A percentile compares a stretch with the other conserved stretches of the same genome.
These are phyloP conservation scores for Nemoura dubitans DNA, from an alignment of 2,888 invertebrate species.

Conservation along the genomic window DNA sequence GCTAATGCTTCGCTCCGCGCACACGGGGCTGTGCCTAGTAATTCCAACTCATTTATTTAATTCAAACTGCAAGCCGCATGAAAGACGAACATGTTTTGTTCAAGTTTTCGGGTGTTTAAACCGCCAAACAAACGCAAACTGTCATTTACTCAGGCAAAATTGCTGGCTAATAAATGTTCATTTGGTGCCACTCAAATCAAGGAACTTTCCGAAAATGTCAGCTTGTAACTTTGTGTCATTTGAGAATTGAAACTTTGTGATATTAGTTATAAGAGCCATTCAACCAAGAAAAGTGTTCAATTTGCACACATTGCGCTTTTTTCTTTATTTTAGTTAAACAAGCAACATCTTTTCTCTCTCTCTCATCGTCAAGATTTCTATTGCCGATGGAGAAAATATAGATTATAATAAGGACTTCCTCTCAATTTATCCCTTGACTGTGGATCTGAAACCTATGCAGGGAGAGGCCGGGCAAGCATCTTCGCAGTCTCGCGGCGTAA, in stretches of 20 bases:
- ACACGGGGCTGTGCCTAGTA: background rate
- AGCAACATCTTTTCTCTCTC: background rate
- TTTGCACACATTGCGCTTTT: background rate
- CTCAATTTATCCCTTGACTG: background rate
- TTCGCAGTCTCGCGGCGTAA: background rate
- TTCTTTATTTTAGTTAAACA: background rate
- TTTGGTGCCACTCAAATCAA: background rate
- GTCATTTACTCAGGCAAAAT: background rate
- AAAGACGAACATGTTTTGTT: background rate
- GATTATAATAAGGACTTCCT: background rate
- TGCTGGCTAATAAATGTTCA: background rate
- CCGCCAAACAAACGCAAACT: slow-evolving; percentile 9
- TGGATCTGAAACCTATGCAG: no score
- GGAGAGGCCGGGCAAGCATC: background rate
- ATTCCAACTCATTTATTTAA: slow-evolving; percentile 34
- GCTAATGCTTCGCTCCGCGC: background rate
- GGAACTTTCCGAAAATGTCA: background rate
- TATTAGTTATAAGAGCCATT: no score
- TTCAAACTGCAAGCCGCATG: slow-evolving; percentile 21
- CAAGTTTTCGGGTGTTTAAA: background rate
- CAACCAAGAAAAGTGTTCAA: no score
- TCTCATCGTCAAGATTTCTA: background rate
- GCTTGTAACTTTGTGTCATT: background rate
- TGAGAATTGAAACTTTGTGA: background rate
- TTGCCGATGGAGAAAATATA: background rate